Conservation (phyloP, 2,888 invertebrate species). For the Prostheceraeus crozeri region DNA sequence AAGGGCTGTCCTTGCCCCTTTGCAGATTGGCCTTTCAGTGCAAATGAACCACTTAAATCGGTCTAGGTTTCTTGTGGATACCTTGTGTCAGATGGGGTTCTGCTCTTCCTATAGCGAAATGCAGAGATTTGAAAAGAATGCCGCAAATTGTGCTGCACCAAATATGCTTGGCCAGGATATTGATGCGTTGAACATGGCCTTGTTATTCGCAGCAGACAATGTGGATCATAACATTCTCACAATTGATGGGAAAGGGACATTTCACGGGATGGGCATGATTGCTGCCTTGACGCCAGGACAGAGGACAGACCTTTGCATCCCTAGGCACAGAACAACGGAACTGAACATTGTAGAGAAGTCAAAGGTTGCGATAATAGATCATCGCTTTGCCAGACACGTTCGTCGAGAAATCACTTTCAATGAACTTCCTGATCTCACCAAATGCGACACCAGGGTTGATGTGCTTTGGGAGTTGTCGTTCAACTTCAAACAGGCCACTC, state of each 20-base stretch:
- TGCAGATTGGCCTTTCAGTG: slow-evolving; percentile 43
- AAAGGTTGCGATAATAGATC: slow-evolving; percentile 11
- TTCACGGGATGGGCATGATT: slow-evolving; percentile 41
- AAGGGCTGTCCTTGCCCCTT: slow-evolving; percentile 41
- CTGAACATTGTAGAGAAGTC: slow-evolving; percentile 29
- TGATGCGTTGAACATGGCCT: slow-evolving; percentile 31
- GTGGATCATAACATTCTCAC: slow-evolving; percentile 44
- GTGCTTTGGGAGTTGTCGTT: slow-evolving; percentile 13
- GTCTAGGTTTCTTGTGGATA: slow-evolving; percentile 43
- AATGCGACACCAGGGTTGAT: not conserved
- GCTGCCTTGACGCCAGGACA: slow-evolving; percentile 20
- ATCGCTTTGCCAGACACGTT: slow-evolving; percentile 13
- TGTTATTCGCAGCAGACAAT: slow-evolving; percentile 45
- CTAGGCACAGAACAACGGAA: slow-evolving; percentile 35
- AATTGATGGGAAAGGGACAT: slow-evolving; percentile 43
- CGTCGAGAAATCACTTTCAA: slow-evolving; percentile 19
- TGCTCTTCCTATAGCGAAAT: slow-evolving; percentile 42
- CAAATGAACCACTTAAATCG: slow-evolving; percentile 43
- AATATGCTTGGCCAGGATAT: slow-evolving; percentile 34
- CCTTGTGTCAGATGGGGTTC: slow-evolving; percentile 42
- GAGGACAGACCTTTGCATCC: slow-evolving; percentile 29
- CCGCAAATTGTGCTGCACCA: slow-evolving; percentile 31
- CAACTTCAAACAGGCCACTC: slow-evolving; percentile 7
- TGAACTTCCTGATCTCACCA: slow-evolving; percentile 1
- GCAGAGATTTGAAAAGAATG: slow-evolving; percentile 40